phyloP scores from a whole-genome alignment of 1,140 invertebrate species.

The Coenobita brevimanus region DNA sequence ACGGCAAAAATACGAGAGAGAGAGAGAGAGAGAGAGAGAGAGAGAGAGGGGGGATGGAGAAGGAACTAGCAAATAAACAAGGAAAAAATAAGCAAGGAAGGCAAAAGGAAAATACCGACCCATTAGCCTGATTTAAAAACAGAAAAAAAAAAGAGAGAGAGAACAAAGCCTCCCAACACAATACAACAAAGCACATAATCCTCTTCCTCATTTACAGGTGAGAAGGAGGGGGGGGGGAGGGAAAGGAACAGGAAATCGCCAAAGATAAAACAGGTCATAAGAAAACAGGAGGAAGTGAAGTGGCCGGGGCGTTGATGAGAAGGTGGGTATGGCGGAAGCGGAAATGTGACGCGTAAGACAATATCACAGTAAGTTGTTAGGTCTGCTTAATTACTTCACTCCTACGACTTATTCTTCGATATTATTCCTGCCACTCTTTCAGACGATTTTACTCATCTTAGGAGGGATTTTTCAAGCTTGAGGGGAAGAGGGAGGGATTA shows the following conservation, averaged over 20 bases:
- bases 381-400: no score
- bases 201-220: no score
- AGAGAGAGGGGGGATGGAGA: background rate
- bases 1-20: background rate
- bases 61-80: background rate
- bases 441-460: no score
- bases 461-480: no score
- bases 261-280: no score
- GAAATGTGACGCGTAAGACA: background rate
- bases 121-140: background rate
- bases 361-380: conserved; percentile 12
- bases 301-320: background rate
- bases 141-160: background rate
- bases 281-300: background rate
- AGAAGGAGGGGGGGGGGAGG: background rate
- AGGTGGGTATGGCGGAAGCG: background rate
- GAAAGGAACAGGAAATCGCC: background rate
- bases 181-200: no score
- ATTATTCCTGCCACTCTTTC: no score
- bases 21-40: background rate
- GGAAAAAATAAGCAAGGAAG: background rate
- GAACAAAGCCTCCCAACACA: background rate
- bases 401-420: no score
- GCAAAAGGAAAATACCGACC: no score
- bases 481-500: no score